Evolutionary conservation across 2,888 invertebrate species (phyloP), one percentile per base, ranked within the genome.

Genomic region (Drosophila quinaria): DNA sequence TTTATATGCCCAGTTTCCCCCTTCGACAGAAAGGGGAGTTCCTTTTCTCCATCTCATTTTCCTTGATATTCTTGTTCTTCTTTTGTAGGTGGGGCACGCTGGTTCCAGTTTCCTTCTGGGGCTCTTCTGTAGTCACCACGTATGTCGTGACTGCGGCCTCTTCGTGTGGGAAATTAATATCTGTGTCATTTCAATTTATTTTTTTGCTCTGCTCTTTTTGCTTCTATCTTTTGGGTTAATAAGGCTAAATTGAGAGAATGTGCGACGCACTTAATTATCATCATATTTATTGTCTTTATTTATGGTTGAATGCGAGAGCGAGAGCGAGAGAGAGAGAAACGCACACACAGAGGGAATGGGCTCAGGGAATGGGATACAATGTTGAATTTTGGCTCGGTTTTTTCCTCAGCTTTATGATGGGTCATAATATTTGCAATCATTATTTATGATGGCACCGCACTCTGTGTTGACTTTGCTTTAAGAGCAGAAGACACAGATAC

Each of bases 211-310:
- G 9, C 3, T 29, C 39, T 31, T 2, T 22, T 17, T 54, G 33
- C 39, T 44, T 19, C 42, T 61, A 42, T 51, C 76, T 81, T 85
- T 86, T 88, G 83, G 85, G 90, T 91, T 91, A 91, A 90, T 89
- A 90, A 91, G 81, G 73, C 75, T 70, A 89, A 88, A 90, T 89
- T 89, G 89, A 81, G 90, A 75, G 80, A 80, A 87, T 90, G 89
- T 90, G 87, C 87, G 89, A 83, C 86, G 76, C 89, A 86, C 85
- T 86, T 86, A 86, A 86, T 86, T 86, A 86, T 90, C 87, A 82
- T 90, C 90, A 89, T 89, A 90, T 90, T 90, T 86, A 90, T 89
- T 88, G 83, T 77, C 72, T 76, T 86, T 88, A 90, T 88, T 80
- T 80, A 82, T 80, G 70, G 66, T 51, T 67, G 52, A 49, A 55